phyloP scores from a whole-genome alignment of 2,113 vertebrate species.

The Turdus rufiventris region DNA sequence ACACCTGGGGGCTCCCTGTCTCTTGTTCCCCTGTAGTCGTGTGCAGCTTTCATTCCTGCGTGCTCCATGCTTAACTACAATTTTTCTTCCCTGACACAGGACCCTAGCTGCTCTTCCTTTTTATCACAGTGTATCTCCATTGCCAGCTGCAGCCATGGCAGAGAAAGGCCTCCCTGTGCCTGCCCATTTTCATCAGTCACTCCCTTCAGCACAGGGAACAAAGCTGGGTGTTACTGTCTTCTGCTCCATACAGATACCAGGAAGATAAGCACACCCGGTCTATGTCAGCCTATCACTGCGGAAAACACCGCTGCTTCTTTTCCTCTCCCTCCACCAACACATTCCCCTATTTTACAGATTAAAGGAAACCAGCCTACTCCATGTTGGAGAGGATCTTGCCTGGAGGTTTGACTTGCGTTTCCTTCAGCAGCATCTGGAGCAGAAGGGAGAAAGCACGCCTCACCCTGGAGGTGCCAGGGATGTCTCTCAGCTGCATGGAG shows the following conservation, averaged over 20 bases:
- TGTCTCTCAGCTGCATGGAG: background rate
- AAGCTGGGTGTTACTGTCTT: background rate
- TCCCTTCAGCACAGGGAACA: fast-evolving
- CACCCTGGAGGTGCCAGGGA: fast-evolving
- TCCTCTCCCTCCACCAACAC: too few relatives aligned
- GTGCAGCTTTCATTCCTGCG: background rate
- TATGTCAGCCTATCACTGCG: background rate
- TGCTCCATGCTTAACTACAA: fast-evolving
- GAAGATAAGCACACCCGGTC: background rate
- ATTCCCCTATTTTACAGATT: background rate
- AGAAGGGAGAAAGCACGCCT: background rate
- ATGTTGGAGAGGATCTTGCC: background rate
- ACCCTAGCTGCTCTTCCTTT: background rate
- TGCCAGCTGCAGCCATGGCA: fast-evolving
- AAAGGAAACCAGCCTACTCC: fast-evolving
- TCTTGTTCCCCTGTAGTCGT: fast-evolving
- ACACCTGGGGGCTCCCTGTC: fast-evolving
- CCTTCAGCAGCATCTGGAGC: background rate
- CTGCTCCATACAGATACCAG: background rate
- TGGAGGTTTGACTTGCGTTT: background rate
- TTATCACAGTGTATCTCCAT: fast-evolving
- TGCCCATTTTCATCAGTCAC: fast-evolving
- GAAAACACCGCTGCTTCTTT: background rate
- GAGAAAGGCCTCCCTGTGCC: fast-evolving
- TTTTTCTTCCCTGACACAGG: fast-evolving